Conservation (phyloP, 1,140 invertebrate genomes). For the Elymnias hypermnestra region DNA sequence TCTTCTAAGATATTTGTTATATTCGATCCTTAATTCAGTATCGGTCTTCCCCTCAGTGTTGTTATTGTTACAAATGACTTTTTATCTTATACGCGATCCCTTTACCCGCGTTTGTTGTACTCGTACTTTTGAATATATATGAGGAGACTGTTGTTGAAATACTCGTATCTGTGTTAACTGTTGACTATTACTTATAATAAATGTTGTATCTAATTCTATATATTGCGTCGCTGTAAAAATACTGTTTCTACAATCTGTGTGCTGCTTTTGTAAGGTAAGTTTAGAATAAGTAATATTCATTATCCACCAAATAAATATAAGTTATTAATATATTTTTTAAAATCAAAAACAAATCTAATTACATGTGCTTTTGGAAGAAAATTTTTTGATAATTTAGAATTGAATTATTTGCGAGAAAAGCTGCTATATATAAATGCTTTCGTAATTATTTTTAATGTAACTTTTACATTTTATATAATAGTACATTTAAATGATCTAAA, state of each 20-base stretch:
- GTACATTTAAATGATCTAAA: too few species aligned
- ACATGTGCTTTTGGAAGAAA: background rate
- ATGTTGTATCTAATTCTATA: constrained; percentile 44
- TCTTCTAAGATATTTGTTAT: constrained; percentile 29
- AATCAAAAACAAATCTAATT: background rate
- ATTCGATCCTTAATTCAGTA: constrained; percentile 45
- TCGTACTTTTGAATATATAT: constrained; percentile 67
- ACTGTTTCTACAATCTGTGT: constrained; percentile 18
- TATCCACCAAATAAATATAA: constrained; percentile 28
- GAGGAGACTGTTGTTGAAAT: constrained; percentile 53
- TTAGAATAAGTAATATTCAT: too few species aligned
- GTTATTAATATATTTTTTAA: constrained; percentile 18
- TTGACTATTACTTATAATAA: constrained; percentile 65
- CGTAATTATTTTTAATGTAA: too few species aligned
- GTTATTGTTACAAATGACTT: constrained; percentile 57
- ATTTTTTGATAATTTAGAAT: too few species aligned
- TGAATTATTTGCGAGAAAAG: too few species aligned
- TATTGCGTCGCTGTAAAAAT: constrained; percentile 30
- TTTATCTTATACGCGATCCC: constrained; percentile 35
- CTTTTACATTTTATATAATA: too few species aligned
- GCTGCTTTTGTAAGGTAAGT: constrained; percentile 29
- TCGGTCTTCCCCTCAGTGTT: constrained; percentile 58
- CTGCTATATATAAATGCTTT: too few species aligned
- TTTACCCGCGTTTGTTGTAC: constrained; percentile 53
- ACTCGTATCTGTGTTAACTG: constrained; percentile 71